Evolutionary conservation across 2,797 vertebrate species (phyloP).

Genomic region (Myripristis murdjan): DNA sequence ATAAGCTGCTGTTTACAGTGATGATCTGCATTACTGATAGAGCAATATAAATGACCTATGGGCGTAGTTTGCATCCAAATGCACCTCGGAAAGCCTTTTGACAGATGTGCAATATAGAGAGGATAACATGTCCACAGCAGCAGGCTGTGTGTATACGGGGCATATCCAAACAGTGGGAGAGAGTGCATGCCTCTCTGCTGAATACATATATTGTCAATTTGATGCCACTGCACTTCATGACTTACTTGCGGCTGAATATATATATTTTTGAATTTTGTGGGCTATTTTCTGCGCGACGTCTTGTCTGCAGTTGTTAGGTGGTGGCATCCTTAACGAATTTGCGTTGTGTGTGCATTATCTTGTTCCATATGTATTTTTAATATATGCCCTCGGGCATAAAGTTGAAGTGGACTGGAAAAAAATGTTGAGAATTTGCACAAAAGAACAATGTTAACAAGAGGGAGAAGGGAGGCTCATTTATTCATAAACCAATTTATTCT

Average conservation of each 20-base stretch:
- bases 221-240: constrained; percentile 64
- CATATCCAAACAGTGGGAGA: constrained; percentile 65
- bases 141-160: constrained; percentile 69
- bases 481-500: constrained; percentile 91
- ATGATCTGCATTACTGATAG: constrained; percentile 26
- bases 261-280: constrained; percentile 56
- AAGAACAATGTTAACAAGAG: constrained; percentile 90
- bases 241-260: constrained; percentile 64
- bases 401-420: constrained; percentile 88
- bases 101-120: constrained; percentile 69
- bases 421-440: constrained; percentile 86
- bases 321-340: constrained; percentile 86
- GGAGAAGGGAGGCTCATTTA: constrained; percentile 87
- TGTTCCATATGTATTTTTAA: constrained; percentile 90
- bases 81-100: constrained; percentile 64
- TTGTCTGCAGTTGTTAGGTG: constrained; percentile 77
- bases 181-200: constrained; percentile 59
- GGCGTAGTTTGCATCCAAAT: constrained; percentile 39
- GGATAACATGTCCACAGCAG: constrained; percentile 62
- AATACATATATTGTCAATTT: constrained; percentile 74
- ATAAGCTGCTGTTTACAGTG: constrained; percentile 69
- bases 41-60: constrained; percentile 51
- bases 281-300: constrained; percentile 75
- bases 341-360: constrained; percentile 87
- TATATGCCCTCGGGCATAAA: constrained; percentile 88